Conservation (phyloP, 2,113 vertebrate genomes). For the Myotis lucifugus region DNA sequence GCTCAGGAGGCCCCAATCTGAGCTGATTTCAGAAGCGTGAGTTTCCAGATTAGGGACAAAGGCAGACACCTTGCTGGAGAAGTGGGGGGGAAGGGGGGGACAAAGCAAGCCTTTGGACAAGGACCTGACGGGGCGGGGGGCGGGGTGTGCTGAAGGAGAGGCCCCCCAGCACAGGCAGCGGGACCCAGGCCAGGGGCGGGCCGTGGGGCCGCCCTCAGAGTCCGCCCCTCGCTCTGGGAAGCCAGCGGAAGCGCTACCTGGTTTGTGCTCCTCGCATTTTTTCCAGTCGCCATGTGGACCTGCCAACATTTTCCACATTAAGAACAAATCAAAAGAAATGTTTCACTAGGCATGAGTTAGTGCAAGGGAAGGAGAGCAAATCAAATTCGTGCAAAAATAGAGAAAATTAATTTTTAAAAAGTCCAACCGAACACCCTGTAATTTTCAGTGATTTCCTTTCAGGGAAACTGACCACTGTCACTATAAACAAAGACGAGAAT, state of each 20-base stretch:
- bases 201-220: background rate
- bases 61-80: background rate
- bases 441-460: conserved; percentile 75
- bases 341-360: conserved; percentile 54
- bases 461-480: conserved; percentile 55
- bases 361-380: conserved; percentile 63
- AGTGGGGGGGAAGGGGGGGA: background rate
- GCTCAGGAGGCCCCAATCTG: background rate
- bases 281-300: conserved; percentile 44
- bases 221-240: background rate
- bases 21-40: background rate
- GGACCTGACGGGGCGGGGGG: too few relatives aligned
- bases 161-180: background rate
- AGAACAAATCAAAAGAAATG: conserved; percentile 78
- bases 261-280: background rate
- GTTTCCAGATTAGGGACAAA: background rate
- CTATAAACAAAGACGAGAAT: conserved; percentile 71
- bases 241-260: conserved; percentile 22
- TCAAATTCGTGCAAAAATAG: conserved; percentile 65
- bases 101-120: background rate
- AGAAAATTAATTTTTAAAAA: conserved; percentile 70
- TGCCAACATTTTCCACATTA: conserved; percentile 79
- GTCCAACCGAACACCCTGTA: conserved; percentile 74
- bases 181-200: fast-evolving
- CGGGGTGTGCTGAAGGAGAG: background rate